Conservation (phyloP, 2,113 vertebrate genomes). For the Emberiza fucata region DNA sequence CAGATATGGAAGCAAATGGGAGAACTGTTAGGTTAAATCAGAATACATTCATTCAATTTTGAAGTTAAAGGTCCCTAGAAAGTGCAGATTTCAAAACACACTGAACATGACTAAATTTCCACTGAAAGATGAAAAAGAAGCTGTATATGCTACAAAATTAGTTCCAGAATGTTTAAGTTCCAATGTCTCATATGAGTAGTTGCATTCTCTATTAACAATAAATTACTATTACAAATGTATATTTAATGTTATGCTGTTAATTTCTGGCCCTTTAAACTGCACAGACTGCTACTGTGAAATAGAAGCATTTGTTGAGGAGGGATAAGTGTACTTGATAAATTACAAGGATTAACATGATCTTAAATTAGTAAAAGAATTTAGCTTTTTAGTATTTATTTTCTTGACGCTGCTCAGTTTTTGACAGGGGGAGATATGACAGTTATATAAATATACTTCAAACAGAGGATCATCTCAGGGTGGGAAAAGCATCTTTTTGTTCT, state of each 20-base stretch:
- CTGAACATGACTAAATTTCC: accelerated
- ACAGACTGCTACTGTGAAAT: background rate
- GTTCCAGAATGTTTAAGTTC: background rate
- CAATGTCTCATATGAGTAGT: background rate
- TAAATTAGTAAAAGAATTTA: conserved; percentile 46
- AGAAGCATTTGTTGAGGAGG: conserved; percentile 24
- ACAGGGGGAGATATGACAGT: background rate
- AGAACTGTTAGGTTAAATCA: conserved; percentile 2
- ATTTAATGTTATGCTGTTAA: background rate
- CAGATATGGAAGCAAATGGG: background rate
- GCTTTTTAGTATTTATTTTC: conserved; percentile 57
- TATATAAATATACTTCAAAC: conserved; percentile 54
- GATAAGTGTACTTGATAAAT: conserved; percentile 48
- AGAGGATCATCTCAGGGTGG: background rate
- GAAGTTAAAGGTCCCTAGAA: background rate
- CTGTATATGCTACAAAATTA: background rate
- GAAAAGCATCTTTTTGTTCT: conserved; percentile 40
- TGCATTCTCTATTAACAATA: background rate
- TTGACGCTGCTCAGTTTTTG: conserved; percentile 16
- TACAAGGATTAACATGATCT: conserved; percentile 41
- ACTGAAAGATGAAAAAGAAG: background rate
- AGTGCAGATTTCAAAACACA: background rate
- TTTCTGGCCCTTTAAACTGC: conserved; percentile 16
- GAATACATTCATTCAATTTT: background rate
- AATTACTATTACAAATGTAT: background rate